Evolutionary conservation across 2,797 vertebrate genomes (phyloP), one percentile per base, ranked within the genome.

Genomic region (Aselliscus stoliczkanus): DNA sequence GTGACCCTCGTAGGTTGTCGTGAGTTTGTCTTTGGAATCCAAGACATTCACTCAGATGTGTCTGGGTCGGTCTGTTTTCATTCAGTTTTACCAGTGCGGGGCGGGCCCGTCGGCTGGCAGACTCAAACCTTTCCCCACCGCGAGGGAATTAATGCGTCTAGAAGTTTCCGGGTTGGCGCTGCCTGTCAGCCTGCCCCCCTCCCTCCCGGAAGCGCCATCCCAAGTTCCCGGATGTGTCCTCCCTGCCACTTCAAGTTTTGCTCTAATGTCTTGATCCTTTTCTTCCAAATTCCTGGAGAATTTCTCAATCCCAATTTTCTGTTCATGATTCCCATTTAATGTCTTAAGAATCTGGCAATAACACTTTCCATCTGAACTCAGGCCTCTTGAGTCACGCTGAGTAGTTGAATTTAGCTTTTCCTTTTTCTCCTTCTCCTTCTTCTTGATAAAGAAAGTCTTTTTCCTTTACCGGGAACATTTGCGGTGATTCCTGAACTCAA

Each of bases 171-270:
- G 52, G 56, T 10, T 23, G 17, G 82, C 4, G 29, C 34, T 1
- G 10, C n/a, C 23, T 31, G 50, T 29, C 8, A 0, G 54, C 10
- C 11, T 1, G 0, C 70, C 29, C 25, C 0, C 0, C 47, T 62
- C 39, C 42, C 3, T 1, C 54, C 39, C 21, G 13, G 29, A 34
- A 9, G 21, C 17, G 18, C n/a, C 7, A 0, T 1, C 3, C 14
- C 5, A 3, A 2, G 44, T 27, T 25, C 50, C 29, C 2, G 17
- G 27, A 3, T 54, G 56, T 27, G 37, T 4, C 64, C 23, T 81
- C n/a, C 8, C 42, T 44, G 21, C 50, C 18, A 0, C 70, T 42
- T 15, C 9, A 23, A 64, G 18, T 69, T 84, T 50, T 65, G 12
- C 34, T 70, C 14, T 42, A 21, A 50, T 62, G 67, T n/a, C 18